Evolutionary conservation across 2,888 invertebrate genomes (phyloP), one percentile per base, ranked within the genome.

Genomic region (Agonopterix subpropinquella): DNA sequence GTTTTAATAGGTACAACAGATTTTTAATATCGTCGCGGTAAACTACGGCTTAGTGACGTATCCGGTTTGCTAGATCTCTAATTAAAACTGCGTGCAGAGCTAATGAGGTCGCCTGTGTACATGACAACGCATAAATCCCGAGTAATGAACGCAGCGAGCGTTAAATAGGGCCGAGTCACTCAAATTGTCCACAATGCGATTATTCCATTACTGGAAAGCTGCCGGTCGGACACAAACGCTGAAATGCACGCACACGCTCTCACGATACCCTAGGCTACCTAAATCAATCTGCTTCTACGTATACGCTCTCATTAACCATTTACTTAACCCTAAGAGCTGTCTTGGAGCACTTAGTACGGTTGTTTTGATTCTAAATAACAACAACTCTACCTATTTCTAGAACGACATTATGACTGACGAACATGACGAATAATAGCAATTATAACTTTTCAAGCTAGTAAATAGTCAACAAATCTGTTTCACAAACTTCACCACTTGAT

Each of bases 151-250:
- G 79, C 80, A 76, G 69, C 63, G 63, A 77, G 71, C 81, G 73
- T 80, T 82, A 80, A 81, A 84, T 79, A 81, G 71, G 74, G 66
- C 67, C 70, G 77, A 80, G 77, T 81, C 80, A 79, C 80, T 83
- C 78, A 80, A 83, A 83, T 80, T 74, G 79, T 76, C 76, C 82
- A 80, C 81, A 83, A 82, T 82, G 77, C 80, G 81, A 85, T 85
- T 84, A 85, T 82, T 82, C 75, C 77, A 79, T 83, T 83, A 79
- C 73, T 55, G 57, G 66, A 65, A 71, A 73, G 69, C 79, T 67
- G 71, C 58, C 65, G 61, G 71, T 58, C 65, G 61, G 69, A 66
- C 64, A 55, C 54, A 59, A 59, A 56, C 55, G 59, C 61, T 64
- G 61, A 59, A 65, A 70, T 64, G 60, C 53, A 58, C 57, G 60